Evolutionary conservation across 2,113 vertebrate species (phyloP).

Genomic region (Oplegnathus fasciatus): DNA sequence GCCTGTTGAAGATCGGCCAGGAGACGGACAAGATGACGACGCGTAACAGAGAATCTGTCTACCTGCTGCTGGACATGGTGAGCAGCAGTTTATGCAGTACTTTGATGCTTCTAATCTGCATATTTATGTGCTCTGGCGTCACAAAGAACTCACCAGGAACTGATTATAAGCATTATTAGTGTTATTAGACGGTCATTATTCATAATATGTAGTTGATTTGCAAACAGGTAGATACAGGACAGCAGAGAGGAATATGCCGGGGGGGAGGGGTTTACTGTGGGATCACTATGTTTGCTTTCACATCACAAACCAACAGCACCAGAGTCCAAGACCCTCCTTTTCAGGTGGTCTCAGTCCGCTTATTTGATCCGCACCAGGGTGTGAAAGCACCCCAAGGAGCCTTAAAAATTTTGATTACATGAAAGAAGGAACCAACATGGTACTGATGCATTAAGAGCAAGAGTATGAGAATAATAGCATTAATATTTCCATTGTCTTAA

Average conservation of each 20-base stretch:
- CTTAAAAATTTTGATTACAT: background rate
- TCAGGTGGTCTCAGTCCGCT: background rate
- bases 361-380: background rate
- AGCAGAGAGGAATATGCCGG: no score
- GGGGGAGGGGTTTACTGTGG: no score
- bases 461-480: background rate
- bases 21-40: constrained; percentile 99
- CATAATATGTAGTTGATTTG: no score
- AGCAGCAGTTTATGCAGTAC: constrained; percentile 21
- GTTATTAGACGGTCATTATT: no score
- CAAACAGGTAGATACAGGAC: no score
- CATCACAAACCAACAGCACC: no score
- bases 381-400: background rate
- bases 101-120: no score
- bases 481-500: background rate
- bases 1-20: constrained; percentile 98
- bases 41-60: constrained; percentile 97
- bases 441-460: background rate
- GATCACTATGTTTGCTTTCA: no score
- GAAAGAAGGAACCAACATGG: background rate
- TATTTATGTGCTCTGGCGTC: no score
- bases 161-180: no score
- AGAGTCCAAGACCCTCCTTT: background rate
- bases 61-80: constrained; percentile 98
- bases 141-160: no score